A percentile compares a stretch with the other conserved stretches of the same genome.
Evolutionary conservation across 2,797 vertebrate species (phyloP).

Genomic region (Adrianichthys oophorus): DNA sequence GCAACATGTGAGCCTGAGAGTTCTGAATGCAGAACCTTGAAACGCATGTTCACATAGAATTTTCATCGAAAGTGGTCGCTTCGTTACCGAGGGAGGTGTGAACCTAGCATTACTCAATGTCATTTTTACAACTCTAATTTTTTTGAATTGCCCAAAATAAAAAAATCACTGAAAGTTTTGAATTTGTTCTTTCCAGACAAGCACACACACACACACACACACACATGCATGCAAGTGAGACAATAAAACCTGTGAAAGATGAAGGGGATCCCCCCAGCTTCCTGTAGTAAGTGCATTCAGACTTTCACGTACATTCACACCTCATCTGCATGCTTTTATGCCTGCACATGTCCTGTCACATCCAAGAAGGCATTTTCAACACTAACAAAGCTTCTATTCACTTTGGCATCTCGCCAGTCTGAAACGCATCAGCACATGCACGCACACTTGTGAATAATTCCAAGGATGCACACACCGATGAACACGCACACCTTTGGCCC

Average conservation of each 20-base stretch:
- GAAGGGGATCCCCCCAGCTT: slow-evolving; percentile 29
- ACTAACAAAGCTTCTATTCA: slow-evolving; percentile 62
- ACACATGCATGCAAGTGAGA: slow-evolving; percentile 17
- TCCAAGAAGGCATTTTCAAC: slow-evolving; percentile 63
- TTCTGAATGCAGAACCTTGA: no score
- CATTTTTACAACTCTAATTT: no score
- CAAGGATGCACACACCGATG: slow-evolving; percentile 13
- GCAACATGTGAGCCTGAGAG: no score
- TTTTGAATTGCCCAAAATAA: no score
- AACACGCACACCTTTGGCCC: slow-evolving; percentile 19
- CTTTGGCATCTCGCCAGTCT: slow-evolving; percentile 57
- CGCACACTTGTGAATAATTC: slow-evolving; percentile 2
- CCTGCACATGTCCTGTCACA: slow-evolving; percentile 63
- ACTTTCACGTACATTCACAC: slow-evolving; percentile 21
- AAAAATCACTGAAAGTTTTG: no score
- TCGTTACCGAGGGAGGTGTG: no score
- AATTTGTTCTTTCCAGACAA: not conserved
- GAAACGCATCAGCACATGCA: slow-evolving; percentile 8
- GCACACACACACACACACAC: not conserved
- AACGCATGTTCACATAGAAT: no score
- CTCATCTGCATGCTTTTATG: slow-evolving; percentile 49
- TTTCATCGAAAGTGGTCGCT: no score
- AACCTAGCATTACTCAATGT: no score
- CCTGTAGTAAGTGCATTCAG: slow-evolving; percentile 29
- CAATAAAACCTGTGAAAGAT: slow-evolving; percentile 30